Conservation (phyloP, 1,140 invertebrate genomes). For the Drosophila burlai region DNA sequence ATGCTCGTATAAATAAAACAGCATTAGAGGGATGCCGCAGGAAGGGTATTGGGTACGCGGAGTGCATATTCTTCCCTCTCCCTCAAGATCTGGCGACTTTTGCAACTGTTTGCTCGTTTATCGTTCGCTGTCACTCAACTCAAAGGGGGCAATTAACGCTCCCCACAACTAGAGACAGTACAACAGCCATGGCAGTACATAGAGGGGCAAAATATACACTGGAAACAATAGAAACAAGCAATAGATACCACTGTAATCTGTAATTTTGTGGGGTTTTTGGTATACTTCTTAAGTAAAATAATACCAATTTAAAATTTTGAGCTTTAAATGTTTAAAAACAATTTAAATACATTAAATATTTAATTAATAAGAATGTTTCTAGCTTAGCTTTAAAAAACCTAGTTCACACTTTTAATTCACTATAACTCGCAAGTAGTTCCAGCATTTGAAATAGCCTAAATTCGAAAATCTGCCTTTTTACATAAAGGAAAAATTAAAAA, state of each 20-base stretch:
- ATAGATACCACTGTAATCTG: accelerated
- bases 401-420: background rate
- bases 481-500: too few species aligned
- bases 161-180: conserved; percentile 41
- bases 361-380: background rate
- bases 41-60: conserved; percentile 10
- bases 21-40: conserved; percentile 69
- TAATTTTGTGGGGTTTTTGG: background rate
- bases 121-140: conserved; percentile 80
- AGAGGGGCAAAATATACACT: conserved; percentile 1
- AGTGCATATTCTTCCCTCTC: conserved; percentile 8
- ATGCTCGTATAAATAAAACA: conserved; percentile 62
- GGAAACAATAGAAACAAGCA: background rate
- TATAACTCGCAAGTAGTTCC: background rate
- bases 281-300: background rate
- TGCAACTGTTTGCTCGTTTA: conserved; percentile 81
- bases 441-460: background rate
- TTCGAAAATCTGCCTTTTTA: background rate
- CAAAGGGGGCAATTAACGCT: conserved; percentile 82
- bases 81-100: conserved; percentile 40
- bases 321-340: background rate
- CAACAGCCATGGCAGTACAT: conserved; percentile 18
- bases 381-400: background rate
- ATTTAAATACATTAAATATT: background rate
- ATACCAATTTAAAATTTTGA: accelerated